A percentile compares a stretch with the other conserved stretches of the same genome.
Evolutionary conservation across 92 coral and sea anemone genomes (phyloP).

Genomic region (Metridium senile): DNA sequence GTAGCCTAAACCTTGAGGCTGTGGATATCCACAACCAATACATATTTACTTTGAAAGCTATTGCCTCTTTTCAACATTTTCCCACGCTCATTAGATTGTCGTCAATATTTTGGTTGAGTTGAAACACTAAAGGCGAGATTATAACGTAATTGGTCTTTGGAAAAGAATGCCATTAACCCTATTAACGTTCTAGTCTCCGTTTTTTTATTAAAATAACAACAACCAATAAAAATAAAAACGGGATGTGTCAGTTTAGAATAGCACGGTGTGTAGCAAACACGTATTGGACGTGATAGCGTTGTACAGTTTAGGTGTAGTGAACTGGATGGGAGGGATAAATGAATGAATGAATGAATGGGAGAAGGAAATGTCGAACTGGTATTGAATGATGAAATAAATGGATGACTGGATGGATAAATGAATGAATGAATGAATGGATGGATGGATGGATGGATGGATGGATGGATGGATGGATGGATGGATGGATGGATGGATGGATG

Average conservation of each 20-base stretch:
- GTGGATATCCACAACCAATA: constrained; percentile 3
- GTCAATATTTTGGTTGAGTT: neutral
- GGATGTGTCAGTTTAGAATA: neutral
- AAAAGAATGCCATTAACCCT: constrained; percentile 16
- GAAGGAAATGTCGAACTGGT: too few relatives aligned
- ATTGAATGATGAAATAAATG: too few relatives aligned
- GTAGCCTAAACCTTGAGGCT: constrained; percentile 7
- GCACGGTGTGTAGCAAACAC: neutral
- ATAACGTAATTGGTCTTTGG: constrained; percentile 9
- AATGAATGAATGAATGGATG: too few relatives aligned
- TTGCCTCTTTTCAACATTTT: constrained; percentile 13
- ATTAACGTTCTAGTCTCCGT: constrained; percentile 21
- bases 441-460: too few relatives aligned
- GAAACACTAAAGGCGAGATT: constrained; percentile 6
- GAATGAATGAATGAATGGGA: neutral
- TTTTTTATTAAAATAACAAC: constrained; percentile 6
- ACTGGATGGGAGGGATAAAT: neutral
- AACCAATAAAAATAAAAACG: neutral
- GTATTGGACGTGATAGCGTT: neutral
- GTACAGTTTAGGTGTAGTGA: neutral
- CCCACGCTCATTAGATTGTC: constrained; percentile 7
- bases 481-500: too few relatives aligned
- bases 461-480: too few relatives aligned
- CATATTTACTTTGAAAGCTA: neutral
- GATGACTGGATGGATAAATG: too few relatives aligned